A percentile compares a stretch with the other conserved stretches of the same genome.
Conservation (phyloP, 1,140 invertebrate species). For the Euura lappo region DNA sequence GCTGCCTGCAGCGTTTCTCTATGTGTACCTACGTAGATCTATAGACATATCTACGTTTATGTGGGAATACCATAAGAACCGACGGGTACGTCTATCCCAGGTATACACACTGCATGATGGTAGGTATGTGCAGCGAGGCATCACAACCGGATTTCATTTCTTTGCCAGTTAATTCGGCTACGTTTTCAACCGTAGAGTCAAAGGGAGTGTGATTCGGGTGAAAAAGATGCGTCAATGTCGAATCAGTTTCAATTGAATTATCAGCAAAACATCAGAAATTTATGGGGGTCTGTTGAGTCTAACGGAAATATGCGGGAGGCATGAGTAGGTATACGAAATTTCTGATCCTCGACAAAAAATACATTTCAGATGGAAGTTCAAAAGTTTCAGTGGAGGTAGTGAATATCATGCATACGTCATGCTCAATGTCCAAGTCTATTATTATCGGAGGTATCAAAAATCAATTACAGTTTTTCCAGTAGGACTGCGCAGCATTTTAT, state of each 20-base stretch:
- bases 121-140: background rate
- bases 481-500: too few relatives aligned
- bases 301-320: too few relatives aligned
- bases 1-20: background rate
- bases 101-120: too few relatives aligned
- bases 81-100: background rate
- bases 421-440: too few relatives aligned
- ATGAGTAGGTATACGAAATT: too few relatives aligned
- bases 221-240: background rate
- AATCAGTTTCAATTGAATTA: slow-evolving; percentile 7
- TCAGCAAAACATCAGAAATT: background rate
- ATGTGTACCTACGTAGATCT: background rate
- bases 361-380: too few relatives aligned
- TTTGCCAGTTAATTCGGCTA: background rate
- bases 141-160: slow-evolving; percentile 1
- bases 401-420: too few relatives aligned
- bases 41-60: background rate
- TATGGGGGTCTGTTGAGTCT: background rate
- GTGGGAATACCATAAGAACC: background rate
- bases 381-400: too few relatives aligned
- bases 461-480: too few relatives aligned
- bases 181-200: background rate
- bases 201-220: background rate
- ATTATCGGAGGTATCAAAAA: too few relatives aligned
- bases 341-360: too few relatives aligned